Evolutionary conservation across 2,888 invertebrate genomes (phyloP), one percentile per base, ranked within the genome.

Genomic region (Acrobasis suavella): DNA sequence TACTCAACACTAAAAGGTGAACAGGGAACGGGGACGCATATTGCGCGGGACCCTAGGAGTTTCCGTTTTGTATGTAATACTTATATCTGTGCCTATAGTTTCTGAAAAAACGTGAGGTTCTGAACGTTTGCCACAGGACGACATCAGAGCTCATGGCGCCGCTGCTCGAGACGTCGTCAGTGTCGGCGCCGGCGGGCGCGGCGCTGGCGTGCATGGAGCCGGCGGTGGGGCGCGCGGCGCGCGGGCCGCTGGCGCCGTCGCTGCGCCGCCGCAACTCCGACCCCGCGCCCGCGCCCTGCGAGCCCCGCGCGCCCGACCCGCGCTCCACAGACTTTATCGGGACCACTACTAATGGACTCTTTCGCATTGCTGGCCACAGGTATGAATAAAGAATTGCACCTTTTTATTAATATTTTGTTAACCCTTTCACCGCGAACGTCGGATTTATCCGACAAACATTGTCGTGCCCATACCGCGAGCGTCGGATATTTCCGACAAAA

Each of bases 291-390:
- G 82, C 86, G 74, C 79, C 93, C 76, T 81, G 85, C 73, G 79
- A 96, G 94, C 79, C 94, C 94, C 70, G 96, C 91, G 88, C 78
- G 65, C 64, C 70, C 50, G 88, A 81, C 86, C 93, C 75, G 80
- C 90, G 85, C 82, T 93, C 71, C 85, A 93, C 75, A 66, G 94
- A 80, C 85, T 93, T 86, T 87, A 94, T 93, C 82, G 94, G 93
- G 59, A 87, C 90, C 81, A 89, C 78, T 62, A 93, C 74, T 89
- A 95, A 89, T 93, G 95, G 95, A 83, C 94, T 95, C 56, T 95
- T 96, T 72, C 94, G 95, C 14, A 94, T 96, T 70, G 96, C 96
- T 0, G 96, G 96, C 0, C 96, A 96, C 85, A 93, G 94, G 92
- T 91, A 68, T n/a, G 17, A 14, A 42, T 42, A 12, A 12, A 12